Evolutionary conservation across 2,888 invertebrate genomes (phyloP).

Genomic region (Scaptomyza cyrtandrae): DNA sequence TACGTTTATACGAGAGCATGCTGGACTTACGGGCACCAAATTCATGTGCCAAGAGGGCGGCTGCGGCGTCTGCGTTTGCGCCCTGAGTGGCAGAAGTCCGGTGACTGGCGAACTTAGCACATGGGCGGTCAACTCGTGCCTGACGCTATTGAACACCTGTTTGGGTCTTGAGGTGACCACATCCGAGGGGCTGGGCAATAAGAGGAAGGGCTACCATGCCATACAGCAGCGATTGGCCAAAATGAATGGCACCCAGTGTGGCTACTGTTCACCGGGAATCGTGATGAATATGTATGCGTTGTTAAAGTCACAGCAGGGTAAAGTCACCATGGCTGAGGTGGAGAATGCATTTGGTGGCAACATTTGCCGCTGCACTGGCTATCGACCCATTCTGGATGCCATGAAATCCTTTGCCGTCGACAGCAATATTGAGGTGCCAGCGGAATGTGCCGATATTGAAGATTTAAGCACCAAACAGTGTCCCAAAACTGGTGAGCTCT

Average conservation of each 20-base stretch:
- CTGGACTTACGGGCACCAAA: constrained; percentile 87
- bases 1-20: constrained; percentile 86
- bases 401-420: constrained; percentile 87
- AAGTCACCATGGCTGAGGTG: constrained; percentile 71
- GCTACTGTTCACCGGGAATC: constrained; percentile 91
- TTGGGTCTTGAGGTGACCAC: constrained; percentile 89
- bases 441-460: constrained; percentile 85
- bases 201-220: constrained; percentile 88
- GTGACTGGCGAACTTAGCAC: constrained; percentile 85
- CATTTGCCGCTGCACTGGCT: too few relatives aligned
- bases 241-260: constrained; percentile 90
- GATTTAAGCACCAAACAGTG: constrained; percentile 84
- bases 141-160: constrained; percentile 87
- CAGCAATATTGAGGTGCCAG: constrained; percentile 84
- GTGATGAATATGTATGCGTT: constrained; percentile 89
- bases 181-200: constrained; percentile 89
- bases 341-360: too few relatives aligned
- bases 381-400: too few relatives aligned
- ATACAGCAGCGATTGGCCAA: constrained; percentile 88
- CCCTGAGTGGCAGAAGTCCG: constrained; percentile 80
- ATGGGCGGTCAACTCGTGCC: constrained; percentile 89
- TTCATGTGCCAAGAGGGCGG: constrained; percentile 89
- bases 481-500: constrained; percentile 82
- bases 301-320: constrained; percentile 85
- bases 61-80: constrained; percentile 87